Base-by-base conservation (phyloP, 2,888 invertebrate genomes). In the Drosophila paranaensis region DNA sequence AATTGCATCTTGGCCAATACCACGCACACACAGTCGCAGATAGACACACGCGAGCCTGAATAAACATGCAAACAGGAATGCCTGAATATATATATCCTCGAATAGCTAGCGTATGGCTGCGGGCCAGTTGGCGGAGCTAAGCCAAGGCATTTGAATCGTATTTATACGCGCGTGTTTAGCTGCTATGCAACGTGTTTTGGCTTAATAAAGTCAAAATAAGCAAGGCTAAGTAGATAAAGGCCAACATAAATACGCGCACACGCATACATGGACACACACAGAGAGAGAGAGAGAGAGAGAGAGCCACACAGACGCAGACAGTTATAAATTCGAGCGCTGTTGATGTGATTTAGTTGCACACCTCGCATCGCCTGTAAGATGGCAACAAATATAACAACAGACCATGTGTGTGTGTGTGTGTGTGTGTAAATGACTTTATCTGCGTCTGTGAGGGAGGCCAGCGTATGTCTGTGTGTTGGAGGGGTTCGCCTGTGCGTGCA, bases 271-370 rank as follows among this genome's bases (percentile, higher is more conserved):
- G 35, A 54, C 56, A 60, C 69, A 79, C 66, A 37, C 40, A 43
- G 27, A 58, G 27, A 55, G 27, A 58, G 27, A 55, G 27, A 51
- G n/a, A n/a, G n/a, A 43, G 27, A 58, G 27, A 55, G 27, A 58
- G 27, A 55, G 27, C 48, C 46, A 40, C 51, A 54, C 42, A 64
- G 6, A 55, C 50, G 61, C 71, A 82, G 71, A 76, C 79, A 86
- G 85, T 86, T 86, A 88, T 86, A 86, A 88, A 86, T 86, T 86
- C 79, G 67, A 69, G 74, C 87, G 83, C 81, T 81, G 86, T 77
- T 86, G 86, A 88, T 89, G 89, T 87, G 87, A 87, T 87, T 87
- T 87, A 87, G 77, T 88, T 84, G 84, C 89, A 88, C 87, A 84
- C 89, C 89, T 86, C 88, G 79, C 82, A 83, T 88, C 77, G 86